Percentiles rank a stretch among this genome's conserved stretches.
Evolutionary conservation across 1,140 invertebrate genomes (phyloP).

Genomic region (Mactra quadrangularis): DNA sequence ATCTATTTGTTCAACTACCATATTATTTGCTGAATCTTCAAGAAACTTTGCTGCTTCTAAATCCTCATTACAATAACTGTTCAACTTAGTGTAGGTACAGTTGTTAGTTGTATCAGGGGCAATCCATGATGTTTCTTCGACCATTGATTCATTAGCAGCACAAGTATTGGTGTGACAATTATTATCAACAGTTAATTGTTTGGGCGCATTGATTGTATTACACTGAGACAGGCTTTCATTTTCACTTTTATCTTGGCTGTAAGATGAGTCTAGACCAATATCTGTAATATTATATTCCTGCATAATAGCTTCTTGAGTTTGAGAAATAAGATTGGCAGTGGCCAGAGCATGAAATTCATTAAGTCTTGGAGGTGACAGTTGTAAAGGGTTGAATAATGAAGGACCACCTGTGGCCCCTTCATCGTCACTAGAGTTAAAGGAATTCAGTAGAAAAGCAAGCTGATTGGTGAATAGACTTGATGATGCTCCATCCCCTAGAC

Average conservation of each 20-base stretch:
- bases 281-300: slow-evolving; percentile 55
- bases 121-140: too few species aligned
- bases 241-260: slow-evolving; percentile 3
- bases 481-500: slow-evolving; percentile 20
- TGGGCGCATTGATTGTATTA: too few species aligned
- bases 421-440: slow-evolving; percentile 22
- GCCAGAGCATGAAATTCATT: slow-evolving; percentile 49
- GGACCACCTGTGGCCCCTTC: slow-evolving; percentile 16
- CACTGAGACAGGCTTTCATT: too few species aligned
- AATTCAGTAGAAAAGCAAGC: slow-evolving; percentile 20
- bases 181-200: too few species aligned
- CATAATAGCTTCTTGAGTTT: slow-evolving; percentile 61
- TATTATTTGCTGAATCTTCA: too few species aligned
- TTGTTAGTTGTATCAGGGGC: too few species aligned
- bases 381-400: slow-evolving; percentile 32
- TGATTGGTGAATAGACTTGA: slow-evolving; percentile 27
- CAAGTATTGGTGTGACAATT: too few species aligned
- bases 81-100: too few species aligned
- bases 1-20: too few species aligned
- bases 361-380: slow-evolving; percentile 39
- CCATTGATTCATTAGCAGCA: too few species aligned
- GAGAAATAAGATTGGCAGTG: slow-evolving; percentile 44
- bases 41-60: too few species aligned
- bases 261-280: neutral
- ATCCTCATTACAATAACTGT: too few species aligned